phyloP scores from a whole-genome alignment of 2,888 invertebrate genomes.

The Parnassius apollo region DNA sequence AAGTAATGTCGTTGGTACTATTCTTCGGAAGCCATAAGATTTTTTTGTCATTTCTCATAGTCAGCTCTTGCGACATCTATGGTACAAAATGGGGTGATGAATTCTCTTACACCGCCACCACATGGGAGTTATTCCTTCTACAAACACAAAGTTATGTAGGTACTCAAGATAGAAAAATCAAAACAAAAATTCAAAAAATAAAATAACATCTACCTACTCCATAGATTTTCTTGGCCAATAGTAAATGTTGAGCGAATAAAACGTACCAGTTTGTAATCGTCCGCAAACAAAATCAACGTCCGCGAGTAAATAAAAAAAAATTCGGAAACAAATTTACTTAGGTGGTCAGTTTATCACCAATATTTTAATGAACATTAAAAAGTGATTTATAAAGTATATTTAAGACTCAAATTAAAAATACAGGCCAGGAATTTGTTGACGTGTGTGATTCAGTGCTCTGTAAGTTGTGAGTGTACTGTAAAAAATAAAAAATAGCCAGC shows the following conservation, averaged over 20 bases:
- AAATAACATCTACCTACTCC: slow-evolving; percentile 27
- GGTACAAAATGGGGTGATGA: too few species aligned
- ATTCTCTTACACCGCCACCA: too few species aligned
- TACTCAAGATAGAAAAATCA: too few species aligned
- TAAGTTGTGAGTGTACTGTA: not conserved
- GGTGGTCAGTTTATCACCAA: slow-evolving; percentile 5
- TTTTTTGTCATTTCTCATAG: too few species aligned
- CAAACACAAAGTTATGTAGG: too few species aligned
- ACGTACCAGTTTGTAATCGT: slow-evolving; percentile 59
- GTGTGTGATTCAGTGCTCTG: slow-evolving; percentile 4
- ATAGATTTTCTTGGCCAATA: slow-evolving; percentile 28
- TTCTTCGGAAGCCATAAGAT: too few species aligned
- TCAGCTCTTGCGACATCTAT: too few species aligned
- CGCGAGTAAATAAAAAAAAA: slow-evolving; percentile 28
- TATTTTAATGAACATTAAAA: not conserved
- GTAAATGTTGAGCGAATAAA: slow-evolving; percentile 45
- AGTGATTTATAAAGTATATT: not conserved
- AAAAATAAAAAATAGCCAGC: not conserved
- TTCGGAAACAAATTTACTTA: too few species aligned
- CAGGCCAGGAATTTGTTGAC: not conserved
- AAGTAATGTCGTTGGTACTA: too few species aligned
- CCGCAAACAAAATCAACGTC: slow-evolving; percentile 55
- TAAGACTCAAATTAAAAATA: not conserved
- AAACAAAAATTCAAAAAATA: too few species aligned
- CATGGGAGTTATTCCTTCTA: too few species aligned